Evolutionary conservation across 1,140 invertebrate genomes (phyloP).

Genomic region (Drosophila azteca): DNA sequence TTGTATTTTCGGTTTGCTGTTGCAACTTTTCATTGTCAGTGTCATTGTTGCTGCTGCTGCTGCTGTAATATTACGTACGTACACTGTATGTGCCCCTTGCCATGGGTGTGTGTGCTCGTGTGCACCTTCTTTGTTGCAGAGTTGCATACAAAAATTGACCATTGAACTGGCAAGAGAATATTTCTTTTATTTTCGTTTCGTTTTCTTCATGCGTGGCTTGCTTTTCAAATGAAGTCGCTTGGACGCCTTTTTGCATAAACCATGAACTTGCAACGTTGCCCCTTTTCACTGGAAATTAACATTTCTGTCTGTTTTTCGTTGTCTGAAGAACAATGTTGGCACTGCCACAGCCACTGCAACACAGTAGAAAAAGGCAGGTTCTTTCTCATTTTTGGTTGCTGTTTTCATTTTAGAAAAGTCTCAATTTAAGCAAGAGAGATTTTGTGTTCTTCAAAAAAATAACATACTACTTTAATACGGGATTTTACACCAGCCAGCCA

Average conservation of each 20-base stretch:
- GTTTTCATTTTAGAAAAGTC: too few species aligned
- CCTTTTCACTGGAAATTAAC: constrained; percentile 22
- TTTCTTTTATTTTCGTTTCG: constrained; percentile 33
- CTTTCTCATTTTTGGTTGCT: too few species aligned
- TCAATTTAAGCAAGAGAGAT: too few species aligned
- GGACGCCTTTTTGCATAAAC: constrained; percentile 43
- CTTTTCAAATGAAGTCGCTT: constrained; percentile 40
- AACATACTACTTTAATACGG: too few species aligned
- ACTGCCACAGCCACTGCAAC: neutral
- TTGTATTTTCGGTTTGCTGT: constrained; percentile 7
- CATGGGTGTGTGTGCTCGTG: constrained; percentile 11
- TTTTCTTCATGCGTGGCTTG: constrained; percentile 48
- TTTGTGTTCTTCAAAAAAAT: too few species aligned
- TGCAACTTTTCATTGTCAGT: constrained; percentile 72
- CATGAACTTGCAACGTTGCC: constrained; percentile 28
- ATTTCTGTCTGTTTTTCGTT: constrained; percentile 22
- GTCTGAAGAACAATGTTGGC: constrained; percentile 32
- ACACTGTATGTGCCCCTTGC: neutral
- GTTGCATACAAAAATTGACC: constrained; percentile 71
- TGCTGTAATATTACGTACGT: constrained; percentile 47
- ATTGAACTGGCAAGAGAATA: constrained; percentile 62
- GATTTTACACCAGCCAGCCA: too few species aligned
- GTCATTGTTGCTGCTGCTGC: constrained; percentile 79
- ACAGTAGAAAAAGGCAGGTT: too few species aligned
- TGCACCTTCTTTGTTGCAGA: constrained; percentile 58